Conservation (phyloP, 2,888 invertebrate species). For the Amorpha juglandis region DNA sequence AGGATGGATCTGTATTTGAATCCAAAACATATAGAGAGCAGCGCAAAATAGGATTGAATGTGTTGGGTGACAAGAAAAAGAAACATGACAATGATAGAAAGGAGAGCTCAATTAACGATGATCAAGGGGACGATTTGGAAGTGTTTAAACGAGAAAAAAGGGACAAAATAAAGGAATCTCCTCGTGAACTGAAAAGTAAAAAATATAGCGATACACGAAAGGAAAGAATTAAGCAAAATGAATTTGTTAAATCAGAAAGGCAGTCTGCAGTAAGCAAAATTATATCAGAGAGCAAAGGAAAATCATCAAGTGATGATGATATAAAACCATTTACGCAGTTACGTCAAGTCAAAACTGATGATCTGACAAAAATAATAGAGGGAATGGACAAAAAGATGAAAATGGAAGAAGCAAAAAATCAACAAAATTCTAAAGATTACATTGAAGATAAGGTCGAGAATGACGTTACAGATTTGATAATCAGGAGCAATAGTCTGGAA, state of each 20-base stretch:
- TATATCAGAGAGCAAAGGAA: constrained; percentile 66
- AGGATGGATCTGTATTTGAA: constrained; percentile 71
- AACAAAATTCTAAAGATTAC: constrained; percentile 64
- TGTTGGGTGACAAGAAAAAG: constrained; percentile 75
- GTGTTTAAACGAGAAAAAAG: constrained; percentile 67
- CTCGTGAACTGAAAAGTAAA: constrained; percentile 75
- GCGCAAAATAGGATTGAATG: constrained; percentile 62
- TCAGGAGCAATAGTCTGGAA: constrained; percentile 72
- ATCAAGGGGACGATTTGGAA: constrained; percentile 68
- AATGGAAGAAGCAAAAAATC: constrained; percentile 54
- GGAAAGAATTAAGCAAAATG: constrained; percentile 69
- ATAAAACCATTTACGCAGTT: constrained; percentile 81
- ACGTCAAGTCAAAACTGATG: constrained; percentile 80
- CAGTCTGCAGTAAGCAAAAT: constrained; percentile 69
- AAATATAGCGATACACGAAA: constrained; percentile 80
- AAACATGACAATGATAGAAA: constrained; percentile 74
- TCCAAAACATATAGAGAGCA: constrained; percentile 74
- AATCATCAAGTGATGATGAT: constrained; percentile 72
- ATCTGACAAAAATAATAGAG: constrained; percentile 75
- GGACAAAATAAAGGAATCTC: constrained; percentile 74
- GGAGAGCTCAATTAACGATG: constrained; percentile 68
- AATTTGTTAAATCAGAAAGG: constrained; percentile 69
- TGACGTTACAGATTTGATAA: constrained; percentile 46
- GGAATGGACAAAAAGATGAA: constrained; percentile 75
- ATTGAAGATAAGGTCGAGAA: constrained; percentile 34